Percentiles rank a stretch among this genome's conserved stretches.
Evolutionary conservation across 2,113 vertebrate species (phyloP).

Genomic region (Apteryx mantelli): DNA sequence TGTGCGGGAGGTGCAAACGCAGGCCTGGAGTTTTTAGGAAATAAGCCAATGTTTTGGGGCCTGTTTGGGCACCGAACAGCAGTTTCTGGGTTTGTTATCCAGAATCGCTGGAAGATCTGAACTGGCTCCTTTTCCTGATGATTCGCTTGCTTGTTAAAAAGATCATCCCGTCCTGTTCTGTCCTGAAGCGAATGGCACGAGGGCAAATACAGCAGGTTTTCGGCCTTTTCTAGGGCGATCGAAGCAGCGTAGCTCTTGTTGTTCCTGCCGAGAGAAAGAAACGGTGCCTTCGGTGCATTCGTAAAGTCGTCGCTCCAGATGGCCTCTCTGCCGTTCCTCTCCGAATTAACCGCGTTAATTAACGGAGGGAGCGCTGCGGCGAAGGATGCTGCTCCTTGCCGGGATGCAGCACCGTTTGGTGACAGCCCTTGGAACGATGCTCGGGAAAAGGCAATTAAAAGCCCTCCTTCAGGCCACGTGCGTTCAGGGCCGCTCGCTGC

Average conservation of each 20-base stretch:
- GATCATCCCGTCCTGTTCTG: rapidly evolving
- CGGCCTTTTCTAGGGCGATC: not conserved
- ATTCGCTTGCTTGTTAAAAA: not conserved
- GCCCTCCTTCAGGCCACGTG: too few species aligned
- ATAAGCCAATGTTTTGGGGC: not conserved
- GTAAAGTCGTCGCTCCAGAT: not conserved
- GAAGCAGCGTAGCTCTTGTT: not conserved
- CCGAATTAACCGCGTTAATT: not conserved
- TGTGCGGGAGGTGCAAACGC: not conserved
- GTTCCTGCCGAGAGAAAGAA: not conserved
- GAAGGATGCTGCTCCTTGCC: not conserved
- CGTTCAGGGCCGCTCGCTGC: too few species aligned
- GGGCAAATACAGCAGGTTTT: not conserved
- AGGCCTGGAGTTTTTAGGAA: not conserved
- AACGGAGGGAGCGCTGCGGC: not conserved
- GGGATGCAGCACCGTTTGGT: not conserved
- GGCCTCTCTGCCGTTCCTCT: not conserved
- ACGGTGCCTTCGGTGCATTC: not conserved
- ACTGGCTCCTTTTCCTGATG: not conserved
- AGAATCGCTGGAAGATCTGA: not conserved
- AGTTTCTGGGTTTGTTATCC: not conserved
- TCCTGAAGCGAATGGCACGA: not conserved
- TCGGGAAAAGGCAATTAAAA: too few species aligned
- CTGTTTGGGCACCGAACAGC: not conserved
- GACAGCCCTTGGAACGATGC: too few species aligned